Conservation (phyloP, 2,797 vertebrate genomes). For the Microcaecilia unicolor region DNA sequence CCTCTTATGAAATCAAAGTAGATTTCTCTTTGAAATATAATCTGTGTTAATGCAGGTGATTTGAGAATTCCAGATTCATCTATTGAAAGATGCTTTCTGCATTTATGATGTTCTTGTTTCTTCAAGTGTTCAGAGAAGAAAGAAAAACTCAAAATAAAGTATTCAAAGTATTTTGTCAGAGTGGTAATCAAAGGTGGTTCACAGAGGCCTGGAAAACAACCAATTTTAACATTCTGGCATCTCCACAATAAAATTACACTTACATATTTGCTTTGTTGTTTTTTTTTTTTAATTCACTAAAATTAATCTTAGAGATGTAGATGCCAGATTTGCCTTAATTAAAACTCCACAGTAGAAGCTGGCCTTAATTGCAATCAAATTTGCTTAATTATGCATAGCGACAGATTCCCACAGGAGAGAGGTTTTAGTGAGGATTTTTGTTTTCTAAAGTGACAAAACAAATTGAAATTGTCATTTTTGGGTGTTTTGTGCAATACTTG, state of each 20-base stretch:
- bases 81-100: conserved; percentile 26
- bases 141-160: conserved; percentile 43
- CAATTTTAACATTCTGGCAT: conserved; percentile 59
- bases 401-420: conserved; percentile 99
- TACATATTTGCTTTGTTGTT: conserved; percentile 98
- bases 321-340: conserved; percentile 99
- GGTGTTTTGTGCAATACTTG: conserved; percentile 94
- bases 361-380: conserved; percentile 99
- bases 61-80: conserved; percentile 37
- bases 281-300: conserved; percentile 97
- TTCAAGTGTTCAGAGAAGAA: conserved; percentile 45
- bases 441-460: conserved; percentile 98
- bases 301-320: conserved; percentile 99
- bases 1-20: conserved; percentile 9
- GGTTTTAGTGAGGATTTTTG: conserved; percentile 94
- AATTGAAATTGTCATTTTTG: conserved; percentile 99
- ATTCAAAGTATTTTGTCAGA: conserved; percentile 33
- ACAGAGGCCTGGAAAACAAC: conserved; percentile 56
- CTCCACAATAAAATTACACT: conserved; percentile 89
- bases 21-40: conserved; percentile 3
- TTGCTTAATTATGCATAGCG: conserved; percentile 99
- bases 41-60: conserved; percentile 18
- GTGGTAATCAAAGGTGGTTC: conserved; percentile 48
- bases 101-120: conserved; percentile 45
- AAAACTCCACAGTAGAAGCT: conserved; percentile 99